These are phyloP conservation scores for Atherinosoma microstoma DNA, from an alignment of 2,797 vertebrate genomes.

Conservation along the genomic window DNA sequence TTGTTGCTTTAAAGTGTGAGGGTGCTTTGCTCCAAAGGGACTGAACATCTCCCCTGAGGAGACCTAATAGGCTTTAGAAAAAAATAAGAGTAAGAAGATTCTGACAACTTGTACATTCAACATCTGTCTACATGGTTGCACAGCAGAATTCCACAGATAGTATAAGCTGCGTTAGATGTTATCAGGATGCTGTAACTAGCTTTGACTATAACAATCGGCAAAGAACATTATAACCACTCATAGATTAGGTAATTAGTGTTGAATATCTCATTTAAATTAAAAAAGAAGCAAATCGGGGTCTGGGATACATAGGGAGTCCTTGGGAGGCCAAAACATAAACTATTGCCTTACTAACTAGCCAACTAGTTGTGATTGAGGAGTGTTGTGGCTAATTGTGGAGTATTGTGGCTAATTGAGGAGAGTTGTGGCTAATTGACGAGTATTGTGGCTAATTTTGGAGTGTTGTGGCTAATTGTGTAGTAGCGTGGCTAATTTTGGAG, in stretches of 20 bases:
- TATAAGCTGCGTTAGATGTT: slow-evolving; percentile 51
- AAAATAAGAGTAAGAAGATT: slow-evolving; percentile 65
- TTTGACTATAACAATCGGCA: slow-evolving; percentile 8
- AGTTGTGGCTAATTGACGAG: too few relatives aligned
- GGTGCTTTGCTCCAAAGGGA: slow-evolving; percentile 59
- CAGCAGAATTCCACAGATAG: slow-evolving; percentile 66
- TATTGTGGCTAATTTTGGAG: too few relatives aligned
- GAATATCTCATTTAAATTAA: slow-evolving; percentile 6
- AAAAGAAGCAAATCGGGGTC: background rate
- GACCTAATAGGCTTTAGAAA: slow-evolving; percentile 68
- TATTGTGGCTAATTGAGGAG: too few relatives aligned
- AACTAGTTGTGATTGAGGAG: too few relatives aligned
- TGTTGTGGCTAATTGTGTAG: too few relatives aligned
- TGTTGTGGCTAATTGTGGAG: too few relatives aligned
- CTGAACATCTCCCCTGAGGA: slow-evolving; percentile 63
- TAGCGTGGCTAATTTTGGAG: too few relatives aligned
- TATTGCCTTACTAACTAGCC: too few relatives aligned
- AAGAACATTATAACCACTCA: slow-evolving; percentile 1
- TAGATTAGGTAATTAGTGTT: background rate
- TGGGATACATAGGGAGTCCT: background rate
- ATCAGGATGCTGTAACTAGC: slow-evolving; percentile 52
- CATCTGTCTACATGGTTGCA: slow-evolving; percentile 77
- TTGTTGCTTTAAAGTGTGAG: slow-evolving; percentile 54
- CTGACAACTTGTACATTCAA: slow-evolving; percentile 74
- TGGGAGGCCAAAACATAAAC: too few relatives aligned